phyloP scores from a whole-genome alignment of 2,888 invertebrate species.

The Eudasyphora cyanicolor region DNA sequence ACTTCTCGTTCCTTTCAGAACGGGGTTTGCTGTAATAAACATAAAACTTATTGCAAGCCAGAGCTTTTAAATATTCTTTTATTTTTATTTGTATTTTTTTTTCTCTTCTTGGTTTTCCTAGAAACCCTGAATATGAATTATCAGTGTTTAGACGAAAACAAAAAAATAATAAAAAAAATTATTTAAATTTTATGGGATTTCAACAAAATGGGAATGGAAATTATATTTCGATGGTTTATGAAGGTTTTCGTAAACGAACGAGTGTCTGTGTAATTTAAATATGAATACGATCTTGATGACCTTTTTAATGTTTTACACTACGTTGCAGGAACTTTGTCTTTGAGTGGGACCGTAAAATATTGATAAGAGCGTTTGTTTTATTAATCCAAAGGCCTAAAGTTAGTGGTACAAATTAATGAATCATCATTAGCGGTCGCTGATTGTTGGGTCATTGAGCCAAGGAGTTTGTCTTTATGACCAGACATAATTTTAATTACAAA shows the following conservation, averaged over 20 bases:
- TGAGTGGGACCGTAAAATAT: constrained; percentile 5
- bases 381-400: background rate
- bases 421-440: background rate
- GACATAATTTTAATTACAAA: background rate
- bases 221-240: too few species aligned
- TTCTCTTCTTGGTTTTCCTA: background rate
- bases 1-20: background rate
- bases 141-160: constrained; percentile 1
- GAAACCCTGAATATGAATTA: constrained; percentile 22
- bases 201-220: background rate
- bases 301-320: constrained; percentile 23
- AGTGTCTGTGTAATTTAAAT: constrained; percentile 11
- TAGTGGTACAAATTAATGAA: constrained; percentile 20
- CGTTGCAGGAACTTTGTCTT: background rate
- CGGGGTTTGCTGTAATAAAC: constrained; percentile 6
- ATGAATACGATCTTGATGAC: constrained; percentile 15
- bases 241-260: background rate
- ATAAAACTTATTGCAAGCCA: constrained; percentile 26
- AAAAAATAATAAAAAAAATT: constrained; percentile 2
- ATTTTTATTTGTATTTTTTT: background rate
- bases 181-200: constrained; percentile 6
- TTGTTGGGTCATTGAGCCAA: background rate
- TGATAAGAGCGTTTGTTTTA: background rate
- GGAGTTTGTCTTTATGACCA: background rate
- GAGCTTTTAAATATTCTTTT: constrained; percentile 15